Evolutionary conservation across 2,113 vertebrate species (phyloP), one percentile per base, ranked within the genome.

Genomic region (Willisornis vidua): DNA sequence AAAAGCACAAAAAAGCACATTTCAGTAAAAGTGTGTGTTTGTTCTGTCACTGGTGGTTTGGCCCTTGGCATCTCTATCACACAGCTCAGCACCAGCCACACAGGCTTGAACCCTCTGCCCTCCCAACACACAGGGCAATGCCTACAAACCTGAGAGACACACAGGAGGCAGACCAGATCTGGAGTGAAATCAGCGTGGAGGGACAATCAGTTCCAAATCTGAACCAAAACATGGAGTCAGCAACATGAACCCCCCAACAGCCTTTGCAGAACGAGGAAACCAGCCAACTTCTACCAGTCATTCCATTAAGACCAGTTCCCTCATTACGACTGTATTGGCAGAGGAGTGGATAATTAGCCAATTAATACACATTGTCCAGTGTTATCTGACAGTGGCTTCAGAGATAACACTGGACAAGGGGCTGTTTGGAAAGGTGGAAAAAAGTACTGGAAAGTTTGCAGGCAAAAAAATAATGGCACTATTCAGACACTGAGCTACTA

Each of bases 261-360:
- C 61, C 81, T 57, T 22, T 91, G 63, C 61, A 84, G 78, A 83
- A 33, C 0, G 17, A 68, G 85, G 73, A 88, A 87, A 63, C 46
- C 90, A 92, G 62, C 61, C 67, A 25, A 24, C 10, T 85, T 87
- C 73, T 66, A 58, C 43, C 48, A 75, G 49, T 43, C 82, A 79
- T 68, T 51, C 48, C 41, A 65, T 72, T 48, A 76, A 67, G 62
- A 65, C 55, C 57, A 31, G 72, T 39, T 72, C 68, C 77, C 90
- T 84, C 78, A 22, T 76, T 74, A 82, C 87, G 65, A 58, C 12
- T 28, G 11, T 37, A 74, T 29, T 48, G 87, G 86, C 58, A 87
- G 31, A 92, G 23, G 25, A 55, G 94, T 59, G 89, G 81, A 93
- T 94, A 87, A 94, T 94, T 58, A 93, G 94, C 87, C 19, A 71